Base-by-base conservation (phyloP, 2,113 vertebrate genomes). In the Nymphicus hollandicus region DNA sequence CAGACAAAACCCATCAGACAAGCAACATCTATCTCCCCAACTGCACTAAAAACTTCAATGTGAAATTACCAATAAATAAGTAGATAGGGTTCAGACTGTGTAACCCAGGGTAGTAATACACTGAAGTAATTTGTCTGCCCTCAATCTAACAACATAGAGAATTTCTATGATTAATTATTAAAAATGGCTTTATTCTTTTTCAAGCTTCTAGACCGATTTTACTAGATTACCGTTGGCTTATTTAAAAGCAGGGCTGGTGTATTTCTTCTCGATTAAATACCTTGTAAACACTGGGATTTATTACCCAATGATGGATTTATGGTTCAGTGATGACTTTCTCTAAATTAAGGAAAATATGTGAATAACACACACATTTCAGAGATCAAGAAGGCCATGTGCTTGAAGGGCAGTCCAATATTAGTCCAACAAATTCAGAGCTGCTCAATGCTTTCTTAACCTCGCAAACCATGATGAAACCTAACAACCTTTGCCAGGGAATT, bases 211-310 rank as follows among this genome's bases (percentile, higher is more conserved):
- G 79, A 79, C 76, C 82, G 66, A 86, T 93, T 93, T 95, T 69
- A 84, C 71, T 80, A 94, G 83, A 89, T 89, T 81, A 89, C 69
- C n/a, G 33, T 2, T 91, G 44, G 49, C 79, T 83, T 86, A 74
- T 83, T 91, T 82, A 81, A 92, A 92, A 92, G 68, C 37, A 11
- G n/a, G 53, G 41, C 61, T 86, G 52, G 80, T 93, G 77, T 52
- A 89, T 90, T 86, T 94, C 17, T 13, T 58, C 91, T 71, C 33
- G 11, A 65, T 89, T 90, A 86, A 94, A 94, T 94, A 93, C 77
- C 93, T 83, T 96, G 92, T 93, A 96, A 96, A 97, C 86, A 89
- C 68, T 58, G 77, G 81, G 83, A 88, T 96, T 92, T 95, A 93
- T 80, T 84, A 94, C 90, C 86, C 81, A 94, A 12, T 58, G 89